Conservation (phyloP, 2,888 invertebrate genomes). For the Leistus spinibarbis region DNA sequence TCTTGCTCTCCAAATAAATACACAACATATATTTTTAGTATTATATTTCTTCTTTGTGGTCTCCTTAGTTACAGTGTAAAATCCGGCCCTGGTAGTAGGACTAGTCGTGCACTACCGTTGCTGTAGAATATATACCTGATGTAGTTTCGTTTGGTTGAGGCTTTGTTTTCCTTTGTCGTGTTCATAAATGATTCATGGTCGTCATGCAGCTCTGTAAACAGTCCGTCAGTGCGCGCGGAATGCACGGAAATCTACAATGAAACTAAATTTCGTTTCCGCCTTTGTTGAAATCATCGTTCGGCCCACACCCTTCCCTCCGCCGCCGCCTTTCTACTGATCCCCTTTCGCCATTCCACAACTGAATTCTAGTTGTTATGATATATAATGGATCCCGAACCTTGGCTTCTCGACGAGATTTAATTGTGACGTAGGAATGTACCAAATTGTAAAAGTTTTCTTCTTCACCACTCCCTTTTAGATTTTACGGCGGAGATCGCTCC, state of each 20-base stretch:
- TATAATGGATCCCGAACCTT: slow-evolving; percentile 26
- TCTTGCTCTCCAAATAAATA: too few relatives aligned
- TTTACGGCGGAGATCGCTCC: slow-evolving; percentile 2
- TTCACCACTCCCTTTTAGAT: background rate
- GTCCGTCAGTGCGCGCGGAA: slow-evolving; percentile 28
- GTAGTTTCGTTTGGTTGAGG: background rate
- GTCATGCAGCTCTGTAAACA: slow-evolving; percentile 36
- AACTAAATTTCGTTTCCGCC: slow-evolving; percentile 39
- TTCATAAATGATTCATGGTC: slow-evolving; percentile 39
- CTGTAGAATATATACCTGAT: background rate
- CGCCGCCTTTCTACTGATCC: background rate
- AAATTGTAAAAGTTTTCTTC: slow-evolving; percentile 17
- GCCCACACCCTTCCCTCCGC: background rate
- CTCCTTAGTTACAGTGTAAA: too few relatives aligned
- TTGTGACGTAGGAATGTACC: slow-evolving; percentile 35
- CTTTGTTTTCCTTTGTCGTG: slow-evolving; percentile 38
- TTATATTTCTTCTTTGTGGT: too few relatives aligned
- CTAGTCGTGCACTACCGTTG: too few relatives aligned
- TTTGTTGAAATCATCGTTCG: slow-evolving; percentile 31
- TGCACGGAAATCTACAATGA: slow-evolving; percentile 39
- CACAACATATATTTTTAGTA: too few relatives aligned
- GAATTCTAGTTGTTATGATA: slow-evolving; percentile 40
- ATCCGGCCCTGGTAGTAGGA: too few relatives aligned
- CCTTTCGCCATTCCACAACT: background rate
- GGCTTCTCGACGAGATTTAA: slow-evolving; percentile 19